These are phyloP conservation scores for Pristionchus fissidentatus DNA, from an alignment of 2,888 invertebrate species.

Conservation along the genomic window DNA sequence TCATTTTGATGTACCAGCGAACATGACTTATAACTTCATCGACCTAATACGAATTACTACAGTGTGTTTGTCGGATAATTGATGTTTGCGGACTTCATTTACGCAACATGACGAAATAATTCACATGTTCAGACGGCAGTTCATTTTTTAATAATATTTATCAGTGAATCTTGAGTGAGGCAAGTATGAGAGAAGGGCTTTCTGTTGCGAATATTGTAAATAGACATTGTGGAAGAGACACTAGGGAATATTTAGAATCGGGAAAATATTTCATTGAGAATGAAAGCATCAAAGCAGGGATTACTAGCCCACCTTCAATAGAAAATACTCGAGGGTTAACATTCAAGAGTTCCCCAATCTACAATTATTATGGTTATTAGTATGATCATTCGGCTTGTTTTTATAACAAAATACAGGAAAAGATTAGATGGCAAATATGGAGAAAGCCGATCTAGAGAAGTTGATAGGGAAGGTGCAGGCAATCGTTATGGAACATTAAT, in stretches of 20 bases:
- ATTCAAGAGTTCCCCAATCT: neutral
- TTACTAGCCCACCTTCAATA: neutral
- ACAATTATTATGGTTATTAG: neutral
- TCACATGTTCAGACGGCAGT: too few relatives aligned
- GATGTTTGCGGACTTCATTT: neutral
- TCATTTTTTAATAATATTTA: too few relatives aligned
- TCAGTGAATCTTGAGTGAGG: neutral
- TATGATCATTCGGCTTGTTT: slow-evolving; percentile 8
- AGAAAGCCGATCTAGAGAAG: neutral
- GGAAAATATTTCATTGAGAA: too few relatives aligned
- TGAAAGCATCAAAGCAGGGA: neutral
- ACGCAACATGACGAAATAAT: too few relatives aligned
- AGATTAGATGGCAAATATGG: neutral
- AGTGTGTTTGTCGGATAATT: too few relatives aligned
- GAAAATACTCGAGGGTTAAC: neutral
- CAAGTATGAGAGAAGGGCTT: neutral
- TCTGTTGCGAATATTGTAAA: neutral
- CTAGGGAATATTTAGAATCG: neutral
- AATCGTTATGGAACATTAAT: neutral
- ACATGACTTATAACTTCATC: too few relatives aligned
- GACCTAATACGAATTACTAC: too few relatives aligned
- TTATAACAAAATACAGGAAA: too few relatives aligned
- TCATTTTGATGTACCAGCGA: too few relatives aligned
- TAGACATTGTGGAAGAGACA: neutral
- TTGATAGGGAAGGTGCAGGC: neutral